Evolutionary conservation across 2,797 vertebrate genomes (phyloP), one percentile per base, ranked within the genome.

Genomic region (Euthynnus affinis): DNA sequence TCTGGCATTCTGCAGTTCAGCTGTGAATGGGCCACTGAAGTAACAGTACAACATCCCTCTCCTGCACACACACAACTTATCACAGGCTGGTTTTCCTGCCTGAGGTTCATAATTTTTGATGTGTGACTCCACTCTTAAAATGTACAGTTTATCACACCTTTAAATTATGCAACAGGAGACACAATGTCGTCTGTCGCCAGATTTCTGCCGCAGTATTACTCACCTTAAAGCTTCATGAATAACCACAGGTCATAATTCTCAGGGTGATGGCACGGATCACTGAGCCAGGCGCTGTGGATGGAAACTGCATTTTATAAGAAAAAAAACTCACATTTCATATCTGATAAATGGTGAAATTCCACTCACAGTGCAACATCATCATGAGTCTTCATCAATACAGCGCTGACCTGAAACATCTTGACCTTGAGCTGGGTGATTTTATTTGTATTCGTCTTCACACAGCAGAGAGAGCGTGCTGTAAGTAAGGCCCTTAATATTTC

Each of bases 341-440:
- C n/a, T 69, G 42, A 58, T 49, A 13, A 68, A 67, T 61, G 49
- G 48, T 71, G 71, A 71, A 61, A 70, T 46, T 42, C 59, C 5
- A 15, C 22, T 78, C 25, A 22, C 20, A n/a, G 42, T 65, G 52
- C 58, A 55, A 27, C 64, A 15, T 74, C 55, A 68, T 46, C 46
- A 58, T 15, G 20, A 51, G 68, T 68, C 48, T 67, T 52, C 51
- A 80, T 84, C 78, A 81, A 76, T 81, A 77, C 63, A 87, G 73
- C 71, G 66, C 51, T 85, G 64, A 76, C 68, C 66, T 84, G 32
- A 71, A 71, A 64, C 62, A 78, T 84, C 2, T 72, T 89, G 87
- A 94, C 92, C 91, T 93, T 93, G 85, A 77, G 72, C 29, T 25
- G 48, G 18, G 29, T 25, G 48, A 25, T 68, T 60, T 79, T 81